Evolutionary conservation across 2,888 invertebrate species (phyloP).

Genomic region (Pheosia tremula): DNA sequence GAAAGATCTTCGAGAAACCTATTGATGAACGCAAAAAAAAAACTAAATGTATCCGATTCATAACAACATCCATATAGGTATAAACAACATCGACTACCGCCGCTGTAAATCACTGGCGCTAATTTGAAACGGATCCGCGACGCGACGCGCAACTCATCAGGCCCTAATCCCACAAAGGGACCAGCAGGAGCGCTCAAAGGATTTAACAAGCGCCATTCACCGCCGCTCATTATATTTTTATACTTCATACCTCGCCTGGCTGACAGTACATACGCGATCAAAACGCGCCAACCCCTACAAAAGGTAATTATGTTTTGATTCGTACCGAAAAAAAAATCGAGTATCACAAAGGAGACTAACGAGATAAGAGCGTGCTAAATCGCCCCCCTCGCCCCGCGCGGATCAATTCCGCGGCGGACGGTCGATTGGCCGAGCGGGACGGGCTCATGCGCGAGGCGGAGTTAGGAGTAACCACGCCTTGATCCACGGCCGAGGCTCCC

Average conservation of each 20-base stretch:
- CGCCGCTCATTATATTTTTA: constrained; percentile 83
- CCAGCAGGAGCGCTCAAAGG: constrained; percentile 74
- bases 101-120: constrained; percentile 73
- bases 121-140: constrained; percentile 79
- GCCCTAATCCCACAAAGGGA: constrained; percentile 77
- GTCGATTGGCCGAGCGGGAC: constrained; percentile 79
- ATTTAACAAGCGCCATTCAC: constrained; percentile 83
- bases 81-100: constrained; percentile 63
- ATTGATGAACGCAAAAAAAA: too few species aligned
- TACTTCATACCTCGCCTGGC: constrained; percentile 76
- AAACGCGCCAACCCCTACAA: constrained; percentile 83
- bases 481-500: constrained; percentile 51
- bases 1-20: too few species aligned
- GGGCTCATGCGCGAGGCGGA: constrained; percentile 41
- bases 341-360: constrained; percentile 84
- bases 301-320: constrained; percentile 85
- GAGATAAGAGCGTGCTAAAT: constrained; percentile 85
- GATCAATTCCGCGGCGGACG: constrained; percentile 75
- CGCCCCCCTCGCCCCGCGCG: constrained; percentile 76
- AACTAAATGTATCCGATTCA: neutral
- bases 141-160: constrained; percentile 57
- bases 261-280: constrained; percentile 82
- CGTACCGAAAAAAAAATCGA: constrained; percentile 78
- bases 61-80: constrained; percentile 53
- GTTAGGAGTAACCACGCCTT: constrained; percentile 39